Conservation (phyloP, 1,140 invertebrate species). For the Brachystomella parvula region DNA sequence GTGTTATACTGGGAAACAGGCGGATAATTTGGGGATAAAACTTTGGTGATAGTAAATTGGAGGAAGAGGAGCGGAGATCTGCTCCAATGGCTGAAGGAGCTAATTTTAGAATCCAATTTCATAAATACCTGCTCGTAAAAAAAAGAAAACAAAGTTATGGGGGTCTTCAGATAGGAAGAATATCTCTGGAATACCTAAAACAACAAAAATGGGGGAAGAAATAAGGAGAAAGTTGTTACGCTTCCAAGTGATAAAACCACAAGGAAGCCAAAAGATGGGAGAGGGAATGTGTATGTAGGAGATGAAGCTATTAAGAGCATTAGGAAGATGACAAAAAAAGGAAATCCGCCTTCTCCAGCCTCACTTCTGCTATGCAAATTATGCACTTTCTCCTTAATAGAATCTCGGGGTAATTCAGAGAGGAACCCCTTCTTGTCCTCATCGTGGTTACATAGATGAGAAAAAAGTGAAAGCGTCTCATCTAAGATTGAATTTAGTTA, state of each 20-base stretch:
- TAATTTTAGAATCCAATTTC: neutral
- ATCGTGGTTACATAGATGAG: neutral
- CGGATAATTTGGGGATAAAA: no score
- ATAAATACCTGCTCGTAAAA: neutral
- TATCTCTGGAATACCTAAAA: neutral
- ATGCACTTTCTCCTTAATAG: neutral
- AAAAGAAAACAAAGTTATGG: neutral
- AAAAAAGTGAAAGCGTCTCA: neutral
- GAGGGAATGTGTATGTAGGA: no score
- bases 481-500: neutral
- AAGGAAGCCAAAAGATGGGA: no score
- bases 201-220: no score
- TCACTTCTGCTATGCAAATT: neutral
- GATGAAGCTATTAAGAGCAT: neutral
- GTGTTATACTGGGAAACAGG: no score
- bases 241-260: no score
- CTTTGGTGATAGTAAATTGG: no score
- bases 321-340: neutral
- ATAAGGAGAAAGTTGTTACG: no score
- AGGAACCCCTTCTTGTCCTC: no score
- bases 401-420: no score
- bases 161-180: neutral
- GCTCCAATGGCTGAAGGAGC: neutral
- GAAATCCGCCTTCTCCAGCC: neutral
- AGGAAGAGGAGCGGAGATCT: no score